Evolutionary conservation across 2,113 vertebrate genomes (phyloP).

Genomic region (Puma concolor): DNA sequence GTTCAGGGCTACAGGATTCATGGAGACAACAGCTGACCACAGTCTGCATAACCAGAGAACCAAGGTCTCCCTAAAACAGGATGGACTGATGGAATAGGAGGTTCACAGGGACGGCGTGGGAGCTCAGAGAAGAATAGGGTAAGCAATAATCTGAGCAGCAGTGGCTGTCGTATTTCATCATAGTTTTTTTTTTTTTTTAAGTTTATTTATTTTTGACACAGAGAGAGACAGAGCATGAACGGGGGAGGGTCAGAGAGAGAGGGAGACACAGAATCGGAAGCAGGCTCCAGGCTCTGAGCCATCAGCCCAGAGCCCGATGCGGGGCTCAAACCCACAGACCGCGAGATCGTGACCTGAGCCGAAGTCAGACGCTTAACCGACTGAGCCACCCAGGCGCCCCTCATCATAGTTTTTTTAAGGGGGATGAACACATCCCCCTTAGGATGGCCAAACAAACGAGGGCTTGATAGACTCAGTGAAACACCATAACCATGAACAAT

Average conservation of each 20-base stretch:
- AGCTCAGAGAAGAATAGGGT: not conserved
- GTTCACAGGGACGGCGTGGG: not conserved
- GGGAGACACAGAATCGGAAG: too few relatives aligned
- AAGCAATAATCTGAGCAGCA: not conserved
- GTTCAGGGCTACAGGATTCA: not conserved
- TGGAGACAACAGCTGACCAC: not conserved
- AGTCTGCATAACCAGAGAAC: not conserved
- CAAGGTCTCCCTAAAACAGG: not conserved
- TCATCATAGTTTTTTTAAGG: not conserved
- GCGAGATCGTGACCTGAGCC: too few relatives aligned
- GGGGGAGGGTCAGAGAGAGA: too few relatives aligned
- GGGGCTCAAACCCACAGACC: too few relatives aligned
- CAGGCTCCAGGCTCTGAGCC: too few relatives aligned
- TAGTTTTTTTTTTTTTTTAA: not conserved
- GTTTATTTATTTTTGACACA: too few relatives aligned
- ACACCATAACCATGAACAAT: not conserved
- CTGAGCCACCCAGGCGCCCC: too few relatives aligned
- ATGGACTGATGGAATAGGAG: not conserved
- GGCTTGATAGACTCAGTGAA: not conserved
- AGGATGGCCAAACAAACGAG: constrained; percentile 11
- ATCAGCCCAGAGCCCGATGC: too few relatives aligned
- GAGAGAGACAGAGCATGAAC: too few relatives aligned
- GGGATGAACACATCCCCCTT: not conserved
- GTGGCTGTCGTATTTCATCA: not conserved
- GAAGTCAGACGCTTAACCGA: too few relatives aligned